Base-by-base conservation (phyloP, 2,797 vertebrate genomes). In the Pangasius macronema region DNA sequence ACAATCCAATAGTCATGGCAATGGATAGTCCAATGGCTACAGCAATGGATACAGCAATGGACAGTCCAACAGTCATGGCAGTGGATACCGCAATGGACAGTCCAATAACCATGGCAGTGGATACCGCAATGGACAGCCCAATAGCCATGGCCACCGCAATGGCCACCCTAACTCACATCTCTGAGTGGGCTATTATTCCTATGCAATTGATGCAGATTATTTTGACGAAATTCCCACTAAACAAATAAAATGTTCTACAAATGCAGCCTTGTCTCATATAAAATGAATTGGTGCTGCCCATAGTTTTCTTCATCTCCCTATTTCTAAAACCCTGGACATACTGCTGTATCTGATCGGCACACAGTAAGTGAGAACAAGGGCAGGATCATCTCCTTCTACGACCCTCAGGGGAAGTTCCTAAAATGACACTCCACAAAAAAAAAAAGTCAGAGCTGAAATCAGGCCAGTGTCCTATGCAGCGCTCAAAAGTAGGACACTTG, bases 401-500 rank as follows among this genome's bases (percentile, higher is more conserved):
- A 85, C 46, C 57, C 87, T 86, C 76, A 22, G 39, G 87, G 79
- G 83, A 59, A 75, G 39, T 80, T 83, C 77, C 84, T 51, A 84
- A 88, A 76, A 89, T 59, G 85, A 76, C 55, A 67, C 59, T 82
- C 49, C 2, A 39, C 42, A 30, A 88, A 83, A 80, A 84, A 46
- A 76, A 30, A 51, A 53, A 39, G 10, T 1, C 53, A 22, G 46
- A 22, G 33, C 65, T 87, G 22, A 86, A 51, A 61, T 67, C 73
- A 88, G 39, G 83, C 36, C 83, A 84, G 8, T 3, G 9, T 73
- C 68, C 11, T 84, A 73, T 59, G 33, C 14, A 20, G 83, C 6
- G 8, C 83, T 57, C 68, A 84, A 20, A 73, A 73, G 24, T 91
- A 68, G 90, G 90, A 53, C 90, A 88, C n/a, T 82, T 53, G 53